A percentile compares a stretch with the other conserved stretches of the same genome.
Evolutionary conservation across 2,888 invertebrate species (phyloP).

Genomic region (Rotaria magnacalcarata): DNA sequence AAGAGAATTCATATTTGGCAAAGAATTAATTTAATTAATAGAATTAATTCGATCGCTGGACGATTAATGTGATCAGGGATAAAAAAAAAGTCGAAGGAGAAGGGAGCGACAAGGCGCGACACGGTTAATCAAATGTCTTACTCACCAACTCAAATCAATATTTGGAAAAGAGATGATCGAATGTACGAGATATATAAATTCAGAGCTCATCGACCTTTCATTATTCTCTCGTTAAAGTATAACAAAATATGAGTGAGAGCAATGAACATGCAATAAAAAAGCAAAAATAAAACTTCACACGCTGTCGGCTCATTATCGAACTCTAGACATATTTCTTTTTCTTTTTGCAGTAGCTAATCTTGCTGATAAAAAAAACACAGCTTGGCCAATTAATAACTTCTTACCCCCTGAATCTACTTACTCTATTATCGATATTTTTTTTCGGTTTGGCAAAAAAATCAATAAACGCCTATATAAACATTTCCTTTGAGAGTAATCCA

Average conservation of each 20-base stretch:
- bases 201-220: not conserved
- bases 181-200: not conserved
- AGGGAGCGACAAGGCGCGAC: not conserved
- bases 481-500: conserved; percentile 1
- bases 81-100: not conserved
- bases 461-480: not conserved
- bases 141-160: not conserved
- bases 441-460: not conserved
- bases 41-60: not conserved
- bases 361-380: not conserved
- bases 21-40: not conserved
- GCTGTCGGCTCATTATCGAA: not conserved
- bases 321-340: not conserved
- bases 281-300: not conserved
- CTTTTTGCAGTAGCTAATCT: not conserved
- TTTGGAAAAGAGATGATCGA: not conserved
- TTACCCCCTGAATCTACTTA: not conserved
- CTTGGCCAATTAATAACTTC: not conserved
- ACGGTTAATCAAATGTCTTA: not conserved
- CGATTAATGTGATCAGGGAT: not conserved
- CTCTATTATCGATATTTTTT: not conserved
- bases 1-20: not conserved
- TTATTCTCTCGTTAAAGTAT: not conserved
- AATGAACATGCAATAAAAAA: not conserved
- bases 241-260: not conserved